These are phyloP conservation scores for Thera britannica DNA, from an alignment of 2,888 invertebrate species.

Conservation along the genomic window DNA sequence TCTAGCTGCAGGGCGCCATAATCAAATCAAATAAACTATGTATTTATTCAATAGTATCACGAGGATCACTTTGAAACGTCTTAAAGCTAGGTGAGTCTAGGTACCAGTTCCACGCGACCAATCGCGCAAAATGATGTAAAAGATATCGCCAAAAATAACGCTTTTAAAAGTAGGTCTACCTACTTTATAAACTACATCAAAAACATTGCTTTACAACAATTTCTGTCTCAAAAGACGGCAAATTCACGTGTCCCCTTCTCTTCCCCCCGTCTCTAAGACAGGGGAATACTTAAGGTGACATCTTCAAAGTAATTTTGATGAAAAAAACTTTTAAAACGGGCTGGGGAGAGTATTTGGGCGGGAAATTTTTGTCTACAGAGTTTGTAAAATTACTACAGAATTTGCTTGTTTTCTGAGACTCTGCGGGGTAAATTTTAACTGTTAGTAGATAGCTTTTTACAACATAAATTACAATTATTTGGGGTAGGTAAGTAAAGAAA, in stretches of 20 bases:
- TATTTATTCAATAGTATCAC: too few species aligned
- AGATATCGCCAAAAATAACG: background rate
- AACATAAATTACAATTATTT: too few species aligned
- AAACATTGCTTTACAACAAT: constrained; percentile 36
- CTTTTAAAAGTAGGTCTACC: background rate
- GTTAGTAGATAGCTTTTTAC: background rate
- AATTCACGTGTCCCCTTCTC: constrained; percentile 7
- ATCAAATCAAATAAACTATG: too few species aligned
- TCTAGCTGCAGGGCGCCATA: too few species aligned
- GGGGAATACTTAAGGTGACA: constrained; percentile 37
- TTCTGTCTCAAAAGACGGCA: constrained; percentile 24
- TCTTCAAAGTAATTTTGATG: constrained; percentile 45
- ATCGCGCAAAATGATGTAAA: background rate
- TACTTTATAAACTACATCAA: constrained; percentile 26
- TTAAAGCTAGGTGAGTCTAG: too few species aligned
- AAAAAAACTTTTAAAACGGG: constrained; percentile 40
- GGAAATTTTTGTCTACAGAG: constrained; percentile 21
- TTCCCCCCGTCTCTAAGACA: constrained; percentile 7
- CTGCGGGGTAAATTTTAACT: background rate
- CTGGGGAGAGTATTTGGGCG: constrained; percentile 17
- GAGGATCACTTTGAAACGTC: too few species aligned
- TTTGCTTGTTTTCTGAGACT: constrained; percentile 17
- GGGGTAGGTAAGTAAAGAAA: too few species aligned
- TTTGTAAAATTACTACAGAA: constrained; percentile 25
- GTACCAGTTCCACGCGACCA: too few species aligned